phyloP scores from a whole-genome alignment of 2,888 invertebrate genomes.

The Acanthopleura granulata region DNA sequence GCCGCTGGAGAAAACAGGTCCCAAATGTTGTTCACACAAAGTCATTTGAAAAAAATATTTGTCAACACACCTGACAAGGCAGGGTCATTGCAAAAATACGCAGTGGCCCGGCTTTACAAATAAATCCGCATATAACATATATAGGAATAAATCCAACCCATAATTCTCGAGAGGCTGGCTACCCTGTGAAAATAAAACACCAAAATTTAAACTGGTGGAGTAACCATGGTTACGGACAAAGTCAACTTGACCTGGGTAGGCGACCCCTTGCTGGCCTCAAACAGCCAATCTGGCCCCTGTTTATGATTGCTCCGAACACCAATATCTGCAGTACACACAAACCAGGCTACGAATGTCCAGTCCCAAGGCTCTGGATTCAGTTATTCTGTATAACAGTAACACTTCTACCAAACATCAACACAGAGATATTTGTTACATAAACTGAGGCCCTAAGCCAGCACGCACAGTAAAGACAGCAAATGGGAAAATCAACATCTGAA shows the following conservation, averaged over 20 bases:
- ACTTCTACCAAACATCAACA: slow-evolving; percentile 13
- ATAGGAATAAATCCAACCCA: slow-evolving; percentile 6
- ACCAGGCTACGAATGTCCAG: neutral
- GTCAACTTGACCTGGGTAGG: neutral
- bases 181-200: slow-evolving; percentile 15
- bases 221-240: neutral
- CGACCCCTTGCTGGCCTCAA: neutral
- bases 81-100: neutral
- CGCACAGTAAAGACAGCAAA: slow-evolving; percentile 15
- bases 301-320: neutral
- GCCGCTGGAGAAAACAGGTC: neutral
- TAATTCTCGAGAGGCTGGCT: neutral
- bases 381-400: neutral
- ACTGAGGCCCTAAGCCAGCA: slow-evolving; percentile 3
- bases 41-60: neutral
- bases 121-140: neutral
- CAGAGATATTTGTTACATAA: slow-evolving; percentile 16
- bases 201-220: slow-evolving; percentile 2
- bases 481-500: slow-evolving; percentile 14
- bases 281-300: neutral
- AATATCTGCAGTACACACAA: neutral
- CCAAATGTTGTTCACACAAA: slow-evolving; percentile 2
- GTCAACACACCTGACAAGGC: slow-evolving; percentile 4
- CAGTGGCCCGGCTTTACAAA: neutral
- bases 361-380: neutral